phyloP scores from a whole-genome alignment of 1,140 invertebrate genomes.

The Telenomus remus region DNA sequence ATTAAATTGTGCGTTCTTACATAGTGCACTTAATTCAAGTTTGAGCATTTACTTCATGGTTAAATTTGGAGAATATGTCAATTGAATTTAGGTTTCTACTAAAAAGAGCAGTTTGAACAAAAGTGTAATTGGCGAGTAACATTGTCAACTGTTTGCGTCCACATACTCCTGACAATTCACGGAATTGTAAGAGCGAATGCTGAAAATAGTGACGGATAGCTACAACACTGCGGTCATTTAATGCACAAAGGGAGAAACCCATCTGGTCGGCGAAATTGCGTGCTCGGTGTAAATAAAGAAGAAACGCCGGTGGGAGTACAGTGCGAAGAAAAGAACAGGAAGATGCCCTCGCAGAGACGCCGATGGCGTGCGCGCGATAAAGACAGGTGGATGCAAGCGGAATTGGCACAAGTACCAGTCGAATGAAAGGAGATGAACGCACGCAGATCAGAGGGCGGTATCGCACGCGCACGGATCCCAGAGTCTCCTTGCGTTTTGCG shows the following conservation, averaged over 20 bases:
- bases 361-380: constrained; percentile 19
- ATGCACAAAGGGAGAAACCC: constrained; percentile 39
- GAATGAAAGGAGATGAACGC: constrained; percentile 36
- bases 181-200: constrained; percentile 22
- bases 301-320: constrained; percentile 40
- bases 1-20: too few relatives aligned
- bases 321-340: constrained; percentile 32
- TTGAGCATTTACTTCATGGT: too few relatives aligned
- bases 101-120: neutral
- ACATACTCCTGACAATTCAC: constrained; percentile 13
- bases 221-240: constrained; percentile 22
- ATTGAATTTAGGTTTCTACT: too few relatives aligned
- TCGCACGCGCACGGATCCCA: constrained; percentile 60
- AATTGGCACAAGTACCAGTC: constrained; percentile 19
- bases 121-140: constrained; percentile 6
- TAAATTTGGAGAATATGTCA: too few relatives aligned
- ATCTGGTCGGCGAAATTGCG: constrained; percentile 44
- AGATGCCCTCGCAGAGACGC: constrained; percentile 28
- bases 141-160: too few relatives aligned
- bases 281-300: constrained; percentile 59
- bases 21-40: too few relatives aligned
- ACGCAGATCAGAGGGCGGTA: constrained; percentile 60
- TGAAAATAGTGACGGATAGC: constrained; percentile 28
- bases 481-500: constrained; percentile 55
- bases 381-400: constrained; percentile 32